Percentiles rank a stretch among this genome's conserved stretches.
Conservation (phyloP, 37 sponge, comb jelly and placozoan species). For the Chondrosia reniformis region DNA sequence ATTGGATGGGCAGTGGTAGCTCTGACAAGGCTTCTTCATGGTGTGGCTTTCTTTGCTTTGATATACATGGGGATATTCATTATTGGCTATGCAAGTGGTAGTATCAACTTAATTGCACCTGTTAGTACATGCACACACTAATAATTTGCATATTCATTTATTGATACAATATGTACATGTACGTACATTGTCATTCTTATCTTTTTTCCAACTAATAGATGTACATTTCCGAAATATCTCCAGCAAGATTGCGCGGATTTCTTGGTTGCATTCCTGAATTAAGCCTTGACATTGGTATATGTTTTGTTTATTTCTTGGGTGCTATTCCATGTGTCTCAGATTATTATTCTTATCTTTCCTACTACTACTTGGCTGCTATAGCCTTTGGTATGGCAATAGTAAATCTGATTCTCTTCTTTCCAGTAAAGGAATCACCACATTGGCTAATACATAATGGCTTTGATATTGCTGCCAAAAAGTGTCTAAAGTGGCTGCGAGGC, state of each 20-base stretch:
- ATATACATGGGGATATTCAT: slow-evolving; percentile 26
- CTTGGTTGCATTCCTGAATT: slow-evolving; percentile 75
- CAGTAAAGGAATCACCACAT: slow-evolving; percentile 66
- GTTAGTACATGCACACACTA: too few species aligned
- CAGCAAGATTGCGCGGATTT: slow-evolving; percentile 50
- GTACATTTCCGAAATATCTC: slow-evolving; percentile 71
- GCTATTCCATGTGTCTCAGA: neutral
- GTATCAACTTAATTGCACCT: slow-evolving; percentile 24
- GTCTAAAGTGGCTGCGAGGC: slow-evolving; percentile 44
- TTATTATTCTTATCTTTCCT: slow-evolving; percentile 9
- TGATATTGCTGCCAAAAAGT: neutral
- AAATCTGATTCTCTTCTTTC: slow-evolving; percentile 49
- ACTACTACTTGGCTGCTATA: slow-evolving; percentile 38
- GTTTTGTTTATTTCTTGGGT: slow-evolving; percentile 54
- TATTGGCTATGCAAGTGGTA: slow-evolving; percentile 20
- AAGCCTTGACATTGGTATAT: slow-evolving; percentile 64
- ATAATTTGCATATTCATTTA: too few species aligned
- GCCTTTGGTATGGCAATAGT: slow-evolving; percentile 37
- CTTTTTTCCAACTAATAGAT: slow-evolving; percentile 32
- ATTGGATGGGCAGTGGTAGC: neutral
- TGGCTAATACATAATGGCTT: slow-evolving; percentile 46
- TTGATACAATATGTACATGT: too few species aligned
- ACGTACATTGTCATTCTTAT: too few species aligned
- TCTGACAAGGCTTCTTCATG: neutral
- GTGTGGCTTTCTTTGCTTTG: neutral